Conservation (phyloP, 2,888 invertebrate species). For the Ormyrus thymus region DNA sequence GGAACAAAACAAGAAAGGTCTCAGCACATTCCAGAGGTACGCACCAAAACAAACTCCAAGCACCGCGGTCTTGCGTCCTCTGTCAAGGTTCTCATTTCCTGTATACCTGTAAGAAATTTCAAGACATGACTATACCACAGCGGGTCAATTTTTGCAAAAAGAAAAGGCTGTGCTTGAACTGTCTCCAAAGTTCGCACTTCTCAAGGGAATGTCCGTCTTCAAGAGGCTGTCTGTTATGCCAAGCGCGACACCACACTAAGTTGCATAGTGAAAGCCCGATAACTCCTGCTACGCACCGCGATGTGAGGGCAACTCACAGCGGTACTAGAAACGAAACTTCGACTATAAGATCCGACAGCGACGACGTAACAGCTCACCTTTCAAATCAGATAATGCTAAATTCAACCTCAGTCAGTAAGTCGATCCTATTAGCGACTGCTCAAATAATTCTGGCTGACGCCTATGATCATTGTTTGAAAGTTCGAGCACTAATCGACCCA, state of each 20-base stretch:
- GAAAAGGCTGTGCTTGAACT: conserved; percentile 8
- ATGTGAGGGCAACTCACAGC: not conserved
- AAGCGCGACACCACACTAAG: not conserved
- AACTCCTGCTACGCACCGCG: not conserved
- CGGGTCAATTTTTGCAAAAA: not conserved
- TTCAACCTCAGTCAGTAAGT: not conserved
- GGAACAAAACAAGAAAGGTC: not conserved
- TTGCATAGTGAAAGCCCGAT: not conserved
- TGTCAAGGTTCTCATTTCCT: not conserved
- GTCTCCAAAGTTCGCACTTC: not conserved
- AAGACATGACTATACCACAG: not conserved
- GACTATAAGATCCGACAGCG: not conserved
- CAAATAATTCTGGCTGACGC: not conserved
- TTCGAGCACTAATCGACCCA: conserved; percentile 25
- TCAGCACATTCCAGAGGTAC: not conserved
- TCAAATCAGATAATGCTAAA: not conserved
- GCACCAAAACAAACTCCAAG: not conserved
- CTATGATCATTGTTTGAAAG: not conserved
- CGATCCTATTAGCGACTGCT: conserved; percentile 13
- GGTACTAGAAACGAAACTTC: not conserved
- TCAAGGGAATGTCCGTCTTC: not conserved
- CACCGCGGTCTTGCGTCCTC: not conserved
- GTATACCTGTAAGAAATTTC: not conserved
- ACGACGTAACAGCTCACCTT: not conserved
- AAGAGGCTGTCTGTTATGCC: not conserved